These are phyloP conservation scores for Lethocerus indicus DNA, from an alignment of 1,140 invertebrate genomes.

Conservation along the genomic window DNA sequence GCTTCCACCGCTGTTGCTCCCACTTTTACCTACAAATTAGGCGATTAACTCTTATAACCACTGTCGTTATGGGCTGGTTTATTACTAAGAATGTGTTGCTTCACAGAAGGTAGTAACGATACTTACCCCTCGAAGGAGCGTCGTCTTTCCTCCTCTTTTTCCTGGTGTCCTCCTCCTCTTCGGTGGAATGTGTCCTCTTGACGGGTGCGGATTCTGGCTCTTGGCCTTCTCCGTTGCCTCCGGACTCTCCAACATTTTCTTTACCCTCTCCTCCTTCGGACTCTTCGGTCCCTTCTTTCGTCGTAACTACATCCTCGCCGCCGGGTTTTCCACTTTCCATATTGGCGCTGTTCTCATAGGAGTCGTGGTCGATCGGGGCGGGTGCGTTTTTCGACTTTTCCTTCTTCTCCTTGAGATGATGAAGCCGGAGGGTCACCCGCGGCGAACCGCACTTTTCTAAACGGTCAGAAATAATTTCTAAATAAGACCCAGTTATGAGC, in stretches of 20 bases:
- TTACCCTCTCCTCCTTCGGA: neutral
- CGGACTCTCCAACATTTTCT: neutral
- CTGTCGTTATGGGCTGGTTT: neutral
- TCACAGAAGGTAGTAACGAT: constrained; percentile 3
- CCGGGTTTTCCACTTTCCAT: constrained; percentile 28
- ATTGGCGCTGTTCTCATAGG: constrained; percentile 21
- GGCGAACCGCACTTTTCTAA: constrained; percentile 25
- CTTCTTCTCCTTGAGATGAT: constrained; percentile 28
- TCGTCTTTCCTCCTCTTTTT: constrained; percentile 22
- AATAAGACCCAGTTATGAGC: too few species aligned
- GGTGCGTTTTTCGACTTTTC: constrained; percentile 16
- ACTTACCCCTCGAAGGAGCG: constrained; percentile 27
- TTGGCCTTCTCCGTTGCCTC: constrained; percentile 23
- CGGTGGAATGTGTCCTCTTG: constrained; percentile 7
- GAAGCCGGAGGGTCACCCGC: constrained; percentile 36
- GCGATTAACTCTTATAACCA: too few species aligned
- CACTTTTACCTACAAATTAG: constrained; percentile 18
- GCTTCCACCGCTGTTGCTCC: constrained; percentile 18
- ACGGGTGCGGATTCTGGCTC: constrained; percentile 19
- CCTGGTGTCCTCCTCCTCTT: constrained; percentile 6
- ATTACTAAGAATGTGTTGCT: neutral
- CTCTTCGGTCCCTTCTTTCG: neutral
- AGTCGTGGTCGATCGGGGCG: constrained; percentile 12
- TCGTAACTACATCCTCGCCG: constrained; percentile 20
- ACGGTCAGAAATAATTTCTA: too few species aligned